phyloP scores from a whole-genome alignment of 2,113 vertebrate species.

The Galbula dea region DNA sequence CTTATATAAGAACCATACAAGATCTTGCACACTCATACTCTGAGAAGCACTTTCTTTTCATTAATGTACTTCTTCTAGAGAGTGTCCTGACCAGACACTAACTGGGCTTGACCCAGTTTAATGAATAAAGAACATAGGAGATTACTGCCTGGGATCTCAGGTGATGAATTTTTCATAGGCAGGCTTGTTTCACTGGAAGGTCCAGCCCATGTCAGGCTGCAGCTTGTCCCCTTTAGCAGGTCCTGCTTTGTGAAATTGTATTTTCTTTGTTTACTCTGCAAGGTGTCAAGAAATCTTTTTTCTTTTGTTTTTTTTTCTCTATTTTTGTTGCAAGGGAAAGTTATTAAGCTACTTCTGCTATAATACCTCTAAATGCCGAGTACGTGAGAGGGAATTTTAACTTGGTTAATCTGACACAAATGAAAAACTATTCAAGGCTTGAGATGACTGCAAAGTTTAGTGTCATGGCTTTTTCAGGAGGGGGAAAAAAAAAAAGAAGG shows the following conservation, averaged over 20 bases:
- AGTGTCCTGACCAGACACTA: neutral
- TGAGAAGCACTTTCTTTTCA: neutral
- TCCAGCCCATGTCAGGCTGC: neutral
- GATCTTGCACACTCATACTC: neutral
- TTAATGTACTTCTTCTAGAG: neutral
- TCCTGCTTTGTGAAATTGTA: neutral
- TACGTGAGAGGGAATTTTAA: constrained; percentile 59
- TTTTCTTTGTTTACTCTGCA: constrained; percentile 12
- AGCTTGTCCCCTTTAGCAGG: neutral
- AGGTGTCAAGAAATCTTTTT: neutral
- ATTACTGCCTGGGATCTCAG: neutral
- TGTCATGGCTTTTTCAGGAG: neutral
- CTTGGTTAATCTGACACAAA: constrained; percentile 59
- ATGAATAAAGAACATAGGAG: neutral
- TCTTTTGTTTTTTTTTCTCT: neutral
- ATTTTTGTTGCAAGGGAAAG: neutral
- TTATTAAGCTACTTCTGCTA: constrained; percentile 38
- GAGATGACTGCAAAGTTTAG: constrained; percentile 47
- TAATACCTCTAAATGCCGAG: constrained; percentile 50
- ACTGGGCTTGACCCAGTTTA: neutral
- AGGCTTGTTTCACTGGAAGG: neutral
- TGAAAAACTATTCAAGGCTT: constrained; percentile 49
- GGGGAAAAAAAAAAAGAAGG: neutral
- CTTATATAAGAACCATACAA: neutral
- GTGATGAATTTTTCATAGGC: neutral